Conservation (phyloP, 2,888 invertebrate species). For the Lasioglossum marginatum region DNA sequence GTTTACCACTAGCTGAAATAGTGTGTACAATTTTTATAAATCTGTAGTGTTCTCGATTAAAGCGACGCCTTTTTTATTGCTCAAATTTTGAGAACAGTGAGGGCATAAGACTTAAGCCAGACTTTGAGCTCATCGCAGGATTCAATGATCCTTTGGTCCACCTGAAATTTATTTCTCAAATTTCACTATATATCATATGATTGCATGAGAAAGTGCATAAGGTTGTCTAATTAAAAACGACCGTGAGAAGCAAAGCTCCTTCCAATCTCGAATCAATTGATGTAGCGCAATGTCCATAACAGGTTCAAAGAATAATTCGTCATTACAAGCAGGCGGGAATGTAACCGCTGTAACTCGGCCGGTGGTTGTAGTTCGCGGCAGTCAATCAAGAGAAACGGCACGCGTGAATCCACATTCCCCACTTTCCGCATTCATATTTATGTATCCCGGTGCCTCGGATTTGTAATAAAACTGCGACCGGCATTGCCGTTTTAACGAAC, state of each 20-base stretch:
- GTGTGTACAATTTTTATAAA: background rate
- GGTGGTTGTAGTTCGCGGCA: background rate
- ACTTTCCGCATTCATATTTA: constrained; percentile 3
- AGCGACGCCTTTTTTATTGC: background rate
- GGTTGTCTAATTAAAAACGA: background rate
- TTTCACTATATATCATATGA: too few species aligned
- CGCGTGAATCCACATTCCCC: background rate
- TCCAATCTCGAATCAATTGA: background rate
- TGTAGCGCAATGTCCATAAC: background rate
- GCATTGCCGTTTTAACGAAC: background rate
- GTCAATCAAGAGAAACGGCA: background rate
- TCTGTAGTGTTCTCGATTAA: background rate
- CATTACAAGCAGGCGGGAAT: background rate
- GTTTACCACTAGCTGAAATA: background rate
- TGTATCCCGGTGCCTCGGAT: background rate
- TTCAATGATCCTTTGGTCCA: too few species aligned
- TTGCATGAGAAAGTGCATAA: background rate
- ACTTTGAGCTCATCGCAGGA: too few species aligned
- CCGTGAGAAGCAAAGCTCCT: too few species aligned
- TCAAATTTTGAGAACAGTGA: background rate
- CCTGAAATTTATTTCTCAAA: background rate
- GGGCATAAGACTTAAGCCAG: too few species aligned
- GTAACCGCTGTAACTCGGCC: background rate
- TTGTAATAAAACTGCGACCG: constrained; percentile 7
- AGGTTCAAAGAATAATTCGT: background rate